phyloP scores from a whole-genome alignment of 1,140 invertebrate genomes.

The Heterodera carotae region DNA sequence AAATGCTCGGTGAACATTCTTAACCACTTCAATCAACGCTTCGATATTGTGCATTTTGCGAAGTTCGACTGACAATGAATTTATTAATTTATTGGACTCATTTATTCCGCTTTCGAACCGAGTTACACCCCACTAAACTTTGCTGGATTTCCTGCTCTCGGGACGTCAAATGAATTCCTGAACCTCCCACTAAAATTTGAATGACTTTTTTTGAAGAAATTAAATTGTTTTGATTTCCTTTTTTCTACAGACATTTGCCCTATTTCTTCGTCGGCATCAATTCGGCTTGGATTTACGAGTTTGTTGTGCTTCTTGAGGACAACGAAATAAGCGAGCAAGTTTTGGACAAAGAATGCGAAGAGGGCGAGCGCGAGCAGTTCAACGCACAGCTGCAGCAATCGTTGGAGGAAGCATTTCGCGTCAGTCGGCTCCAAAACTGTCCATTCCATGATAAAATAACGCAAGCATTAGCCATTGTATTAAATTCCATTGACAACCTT shows the following conservation, averaged over 20 bases:
- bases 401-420: background rate
- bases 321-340: background rate
- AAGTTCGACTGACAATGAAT: constrained; percentile 17
- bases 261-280: constrained; percentile 41
- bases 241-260: constrained; percentile 33
- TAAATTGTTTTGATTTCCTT: constrained; percentile 3
- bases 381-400: background rate
- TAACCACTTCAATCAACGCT: constrained; percentile 30
- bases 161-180: no score
- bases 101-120: no score
- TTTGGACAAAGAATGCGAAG: constrained; percentile 25
- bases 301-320: constrained; percentile 28
- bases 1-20: constrained; percentile 35
- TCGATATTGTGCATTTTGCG: constrained; percentile 38
- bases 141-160: no score
- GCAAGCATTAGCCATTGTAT: background rate
- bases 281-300: constrained; percentile 40
- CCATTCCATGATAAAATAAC: constrained; percentile 1
- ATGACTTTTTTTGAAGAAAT: background rate
- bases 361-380: constrained; percentile 15
- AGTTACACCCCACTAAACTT: no score
- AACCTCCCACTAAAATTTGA: no score
- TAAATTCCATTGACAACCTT: no score
- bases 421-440: constrained; percentile 3
- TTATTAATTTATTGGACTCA: no score